Conservation (phyloP, 2,113 vertebrate species). For the Plotosus lineatus region DNA sequence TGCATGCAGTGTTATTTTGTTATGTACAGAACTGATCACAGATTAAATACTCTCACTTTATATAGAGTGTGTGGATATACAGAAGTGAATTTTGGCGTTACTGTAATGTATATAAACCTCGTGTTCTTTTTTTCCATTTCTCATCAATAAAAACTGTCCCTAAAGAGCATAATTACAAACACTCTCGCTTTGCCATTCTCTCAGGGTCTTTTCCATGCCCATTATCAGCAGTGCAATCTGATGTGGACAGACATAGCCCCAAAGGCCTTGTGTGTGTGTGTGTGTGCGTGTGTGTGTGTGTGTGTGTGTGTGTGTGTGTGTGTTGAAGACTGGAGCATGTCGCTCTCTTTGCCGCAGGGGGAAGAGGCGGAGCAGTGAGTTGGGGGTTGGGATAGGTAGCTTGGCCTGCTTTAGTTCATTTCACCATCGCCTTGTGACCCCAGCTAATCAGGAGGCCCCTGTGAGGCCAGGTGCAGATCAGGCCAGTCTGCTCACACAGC, state of each 20-base stretch:
- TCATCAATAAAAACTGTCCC: slow-evolving; percentile 3
- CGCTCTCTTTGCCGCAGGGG: slow-evolving; percentile 55
- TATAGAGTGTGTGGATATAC: neutral
- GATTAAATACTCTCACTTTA: neutral
- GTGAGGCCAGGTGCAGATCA: slow-evolving; percentile 68
- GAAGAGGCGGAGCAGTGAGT: slow-evolving; percentile 42
- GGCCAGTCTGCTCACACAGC: slow-evolving; percentile 65
- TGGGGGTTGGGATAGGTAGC: slow-evolving; percentile 48
- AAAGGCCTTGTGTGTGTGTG: slow-evolving; percentile 58
- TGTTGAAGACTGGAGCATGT: slow-evolving; percentile 61
- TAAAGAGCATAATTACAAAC: neutral
- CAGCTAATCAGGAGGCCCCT: slow-evolving; percentile 68
- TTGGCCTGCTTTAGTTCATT: slow-evolving; percentile 69
- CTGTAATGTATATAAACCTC: neutral
- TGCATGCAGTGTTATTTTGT: neutral
- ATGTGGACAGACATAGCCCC: slow-evolving; percentile 58
- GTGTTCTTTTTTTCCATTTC: neutral
- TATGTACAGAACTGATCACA: neutral
- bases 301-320: slow-evolving; percentile 26
- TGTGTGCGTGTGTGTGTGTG: slow-evolving; percentile 19
- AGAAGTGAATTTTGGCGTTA: neutral
- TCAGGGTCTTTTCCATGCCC: slow-evolving; percentile 44
- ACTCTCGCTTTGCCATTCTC: slow-evolving; percentile 9
- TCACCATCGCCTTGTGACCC: slow-evolving; percentile 65
- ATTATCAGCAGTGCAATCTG: slow-evolving; percentile 56